Conservation (phyloP, 1,140 invertebrate species). For the Tetranychus cinnabarinus region DNA sequence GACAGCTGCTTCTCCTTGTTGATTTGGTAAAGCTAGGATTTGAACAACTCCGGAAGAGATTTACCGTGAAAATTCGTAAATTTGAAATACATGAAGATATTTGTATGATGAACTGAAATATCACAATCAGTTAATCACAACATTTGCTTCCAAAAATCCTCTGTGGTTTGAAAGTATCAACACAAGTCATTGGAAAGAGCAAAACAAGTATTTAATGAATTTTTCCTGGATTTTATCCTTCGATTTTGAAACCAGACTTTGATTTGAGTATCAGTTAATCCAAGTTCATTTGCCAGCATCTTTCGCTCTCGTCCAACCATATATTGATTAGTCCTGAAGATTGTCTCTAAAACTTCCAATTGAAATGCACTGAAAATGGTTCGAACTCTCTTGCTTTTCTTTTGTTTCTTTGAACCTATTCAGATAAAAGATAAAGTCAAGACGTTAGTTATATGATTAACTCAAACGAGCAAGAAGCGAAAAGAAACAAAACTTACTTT, state of each 20-base stretch:
- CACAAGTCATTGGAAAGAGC: not conserved
- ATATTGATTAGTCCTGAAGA: constrained; percentile 80
- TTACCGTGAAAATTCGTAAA: not conserved
- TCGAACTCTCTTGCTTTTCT: constrained; percentile 42
- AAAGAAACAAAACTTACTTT: no score
- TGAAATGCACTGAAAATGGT: constrained; percentile 89
- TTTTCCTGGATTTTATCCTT: constrained; percentile 42
- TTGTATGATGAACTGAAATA: not conserved
- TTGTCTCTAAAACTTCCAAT: constrained; percentile 61
- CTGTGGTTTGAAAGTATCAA: not conserved
- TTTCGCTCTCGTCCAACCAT: constrained; percentile 80
- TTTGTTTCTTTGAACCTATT: no score
- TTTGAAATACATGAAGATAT: not conserved
- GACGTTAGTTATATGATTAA: no score
- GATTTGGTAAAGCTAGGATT: no score
- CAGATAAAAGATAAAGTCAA: no score
- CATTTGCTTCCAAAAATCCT: not conserved
- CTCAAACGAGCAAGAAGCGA: no score
- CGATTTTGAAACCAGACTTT: constrained; percentile 92
- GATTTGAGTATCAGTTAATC: constrained; percentile 75
- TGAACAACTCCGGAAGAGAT: no score
- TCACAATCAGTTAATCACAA: not conserved
- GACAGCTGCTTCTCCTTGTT: no score
- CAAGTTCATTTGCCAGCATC: constrained; percentile 60
- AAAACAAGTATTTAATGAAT: not conserved